Evolutionary conservation across 1,140 invertebrate species (phyloP), one percentile per base, ranked within the genome.

Genomic region (Monochamus saltuarius): DNA sequence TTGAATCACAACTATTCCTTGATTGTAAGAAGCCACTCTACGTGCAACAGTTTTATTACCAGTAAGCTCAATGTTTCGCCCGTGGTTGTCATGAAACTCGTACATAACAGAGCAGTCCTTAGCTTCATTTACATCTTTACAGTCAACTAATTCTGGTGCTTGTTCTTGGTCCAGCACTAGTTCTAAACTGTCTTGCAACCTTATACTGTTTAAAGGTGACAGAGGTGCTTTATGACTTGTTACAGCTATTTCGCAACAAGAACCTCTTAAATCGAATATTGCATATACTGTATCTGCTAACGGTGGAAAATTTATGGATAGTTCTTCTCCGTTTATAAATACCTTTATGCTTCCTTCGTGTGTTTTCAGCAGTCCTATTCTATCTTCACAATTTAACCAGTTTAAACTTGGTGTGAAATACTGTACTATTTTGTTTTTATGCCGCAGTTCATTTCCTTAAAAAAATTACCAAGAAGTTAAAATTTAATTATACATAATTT

Each of bases 281-380:
- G 70, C 69, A 56, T 73, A 73, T 7, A 75, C 47, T 11, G 36
- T 60, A 7, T 74, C 75, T 9, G 65, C 53, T 7, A 75, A 50
- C 22, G 62, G 46, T 8, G 75, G 75, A 39, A 76, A 73, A 40
- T 56, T 65, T 22, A 76, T 40, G 9, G 64, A 89, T 73, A 92
- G 83, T 70, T 94, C 91, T 76, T 91, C 88, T 0, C 90, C 89
- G 76, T 95, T 94, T 1, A 95, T 79, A 57, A 84, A 82, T 40
- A 66, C 60, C 45, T 67, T 83, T 0, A 89, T 78, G 36, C 81
- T 80, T 4, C 77, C 81, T 61, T 86, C 86, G 50, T 77, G 78
- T 11, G 80, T 86, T 67, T 81, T 81, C 67, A 88, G 85, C 10
- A 89, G 67, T 1, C 87, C 86, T 11, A 90, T 81, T 51, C 86